Conservation (phyloP, 2,797 vertebrate genomes). For the Setipinna tenuifilis region DNA sequence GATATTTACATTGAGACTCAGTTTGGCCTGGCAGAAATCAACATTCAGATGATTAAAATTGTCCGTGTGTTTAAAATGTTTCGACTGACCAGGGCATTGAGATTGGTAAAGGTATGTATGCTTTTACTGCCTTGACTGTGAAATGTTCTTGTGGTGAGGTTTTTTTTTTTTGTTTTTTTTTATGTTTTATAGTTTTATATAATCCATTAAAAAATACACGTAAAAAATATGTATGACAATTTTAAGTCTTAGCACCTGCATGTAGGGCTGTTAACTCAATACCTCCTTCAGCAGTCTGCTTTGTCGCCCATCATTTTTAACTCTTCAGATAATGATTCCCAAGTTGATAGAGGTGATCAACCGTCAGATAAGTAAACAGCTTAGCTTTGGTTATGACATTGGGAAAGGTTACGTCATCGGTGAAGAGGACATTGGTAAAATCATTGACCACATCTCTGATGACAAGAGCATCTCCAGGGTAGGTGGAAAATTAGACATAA, state of each 20-base stretch:
- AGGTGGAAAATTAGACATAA: not conserved
- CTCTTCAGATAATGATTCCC: slow-evolving; percentile 41
- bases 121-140: not conserved
- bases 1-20: slow-evolving; percentile 39
- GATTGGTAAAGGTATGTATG: slow-evolving; percentile 43
- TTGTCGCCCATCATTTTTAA: not conserved
- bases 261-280: not conserved
- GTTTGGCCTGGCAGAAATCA: slow-evolving; percentile 27
- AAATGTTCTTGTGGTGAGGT: not conserved
- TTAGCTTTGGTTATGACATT: slow-evolving; percentile 48
- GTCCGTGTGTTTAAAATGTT: slow-evolving; percentile 45
- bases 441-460: slow-evolving; percentile 49
- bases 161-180: too few relatives aligned
- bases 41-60: slow-evolving; percentile 37
- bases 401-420: slow-evolving; percentile 48
- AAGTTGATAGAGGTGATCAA: slow-evolving; percentile 39
- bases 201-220: not conserved
- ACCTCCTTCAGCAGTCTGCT: not conserved
- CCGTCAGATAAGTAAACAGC: slow-evolving; percentile 46
- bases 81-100: slow-evolving; percentile 38
- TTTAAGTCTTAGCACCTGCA: not conserved
- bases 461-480: slow-evolving; percentile 41
- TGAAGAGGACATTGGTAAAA: slow-evolving; percentile 45
- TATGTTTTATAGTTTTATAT: not conserved
- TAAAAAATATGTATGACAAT: not conserved